Percentiles rank a stretch among this genome's conserved stretches.
Evolutionary conservation across 2,797 vertebrate genomes (phyloP).

Genomic region (Heterohyrax brucei): DNA sequence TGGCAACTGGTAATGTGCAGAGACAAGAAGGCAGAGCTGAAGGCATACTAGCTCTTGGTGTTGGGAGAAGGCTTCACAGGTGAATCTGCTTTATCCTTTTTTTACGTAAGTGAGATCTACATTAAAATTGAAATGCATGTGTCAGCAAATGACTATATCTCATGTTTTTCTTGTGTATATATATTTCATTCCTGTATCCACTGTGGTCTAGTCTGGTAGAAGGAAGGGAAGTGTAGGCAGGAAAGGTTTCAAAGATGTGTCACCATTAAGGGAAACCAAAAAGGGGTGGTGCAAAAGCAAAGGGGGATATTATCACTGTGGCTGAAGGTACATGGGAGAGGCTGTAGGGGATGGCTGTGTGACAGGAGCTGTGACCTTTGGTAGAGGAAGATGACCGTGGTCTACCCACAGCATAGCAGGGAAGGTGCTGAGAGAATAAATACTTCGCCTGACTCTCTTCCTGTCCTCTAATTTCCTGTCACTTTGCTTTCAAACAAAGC

Average conservation of each 20-base stretch:
- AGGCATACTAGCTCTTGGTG: background rate
- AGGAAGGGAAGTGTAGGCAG: conserved; percentile 49
- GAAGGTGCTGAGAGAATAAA: conserved; percentile 4
- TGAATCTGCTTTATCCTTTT: background rate
- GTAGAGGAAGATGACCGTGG: background rate
- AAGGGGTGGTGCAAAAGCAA: background rate
- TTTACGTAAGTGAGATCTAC: conserved; percentile 14
- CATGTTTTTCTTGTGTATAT: background rate
- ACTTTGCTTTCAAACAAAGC: background rate
- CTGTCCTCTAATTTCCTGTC: background rate
- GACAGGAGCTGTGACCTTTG: background rate
- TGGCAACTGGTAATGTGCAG: background rate
- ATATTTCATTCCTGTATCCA: background rate
- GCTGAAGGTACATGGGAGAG: background rate
- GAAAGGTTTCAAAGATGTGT: conserved; percentile 20
- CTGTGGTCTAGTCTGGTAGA: conserved; percentile 17
- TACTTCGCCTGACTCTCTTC: background rate
- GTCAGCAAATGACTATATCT: background rate
- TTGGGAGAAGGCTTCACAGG: background rate
- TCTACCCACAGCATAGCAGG: background rate
- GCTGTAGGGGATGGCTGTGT: background rate
- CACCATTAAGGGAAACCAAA: background rate
- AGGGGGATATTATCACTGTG: background rate
- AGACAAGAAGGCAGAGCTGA: conserved; percentile 36
- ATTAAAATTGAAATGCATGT: conserved; percentile 14